Evolutionary conservation across 30 jellyfish, hydroid and myxozoan genomes (phyloP).

Genomic region (Sanderia malayensis): DNA sequence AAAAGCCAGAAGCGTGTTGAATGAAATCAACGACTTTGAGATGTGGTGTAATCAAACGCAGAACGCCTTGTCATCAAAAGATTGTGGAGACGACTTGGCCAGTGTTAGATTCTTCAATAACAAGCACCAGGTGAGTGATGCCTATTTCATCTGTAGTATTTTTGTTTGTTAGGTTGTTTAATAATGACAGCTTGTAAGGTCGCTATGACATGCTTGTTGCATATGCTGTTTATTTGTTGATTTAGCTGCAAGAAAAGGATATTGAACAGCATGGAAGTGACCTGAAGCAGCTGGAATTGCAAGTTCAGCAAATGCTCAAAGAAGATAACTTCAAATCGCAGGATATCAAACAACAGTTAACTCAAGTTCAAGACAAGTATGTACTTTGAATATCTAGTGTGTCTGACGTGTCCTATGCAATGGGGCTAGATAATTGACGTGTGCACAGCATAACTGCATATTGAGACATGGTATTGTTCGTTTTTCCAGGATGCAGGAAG

Average conservation of each 20-base stretch:
- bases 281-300: conserved; percentile 12
- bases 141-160: too few relatives aligned
- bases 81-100: conserved; percentile 43
- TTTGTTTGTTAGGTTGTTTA: too few relatives aligned
- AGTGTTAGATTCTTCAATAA: conserved; percentile 27
- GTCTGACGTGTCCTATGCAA: too few relatives aligned
- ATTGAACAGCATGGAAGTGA: conserved; percentile 39
- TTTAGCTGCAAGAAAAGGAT: conserved; percentile 30
- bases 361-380: background rate
- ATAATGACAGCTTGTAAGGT: too few relatives aligned
- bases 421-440: too few relatives aligned
- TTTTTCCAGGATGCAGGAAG: conserved; percentile 26
- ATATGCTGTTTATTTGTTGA: background rate
- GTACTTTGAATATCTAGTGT: too few relatives aligned
- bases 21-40: conserved; percentile 35
- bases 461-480: too few relatives aligned
- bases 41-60: conserved; percentile 62
- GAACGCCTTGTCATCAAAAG: conserved; percentile 23
- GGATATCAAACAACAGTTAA: background rate
- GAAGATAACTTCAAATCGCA: conserved; percentile 43
- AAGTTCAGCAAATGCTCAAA: conserved; percentile 18
- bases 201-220: too few relatives aligned
- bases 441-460: too few relatives aligned
- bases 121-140: conserved; percentile 39
- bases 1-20: conserved; percentile 36